Evolutionary conservation across 2,888 invertebrate genomes (phyloP).

Genomic region (Drosophila affinis): DNA sequence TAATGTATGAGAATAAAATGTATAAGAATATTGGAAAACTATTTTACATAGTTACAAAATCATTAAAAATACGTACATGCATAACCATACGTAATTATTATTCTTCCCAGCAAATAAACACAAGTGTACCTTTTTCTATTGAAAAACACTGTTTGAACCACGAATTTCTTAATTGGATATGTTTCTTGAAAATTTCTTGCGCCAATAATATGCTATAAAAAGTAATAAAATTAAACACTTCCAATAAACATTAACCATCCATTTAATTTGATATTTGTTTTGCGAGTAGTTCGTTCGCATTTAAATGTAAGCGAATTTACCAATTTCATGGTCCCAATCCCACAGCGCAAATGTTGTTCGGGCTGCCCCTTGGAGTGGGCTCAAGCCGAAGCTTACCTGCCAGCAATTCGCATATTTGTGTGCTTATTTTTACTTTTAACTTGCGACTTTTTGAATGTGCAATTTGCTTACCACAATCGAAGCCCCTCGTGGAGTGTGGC

Average conservation of each 20-base stretch:
- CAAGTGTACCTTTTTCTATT: too few species aligned
- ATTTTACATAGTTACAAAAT: background rate
- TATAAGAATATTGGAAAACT: background rate
- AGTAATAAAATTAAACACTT: background rate
- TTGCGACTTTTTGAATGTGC: constrained; percentile 56
- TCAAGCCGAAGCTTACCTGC: background rate
- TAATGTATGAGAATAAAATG: background rate
- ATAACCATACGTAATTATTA: background rate
- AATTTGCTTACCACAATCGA: constrained; percentile 67
- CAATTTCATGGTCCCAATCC: constrained; percentile 42
- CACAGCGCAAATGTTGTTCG: constrained; percentile 18
- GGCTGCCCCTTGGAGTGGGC: constrained; percentile 6
- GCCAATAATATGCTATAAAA: background rate
- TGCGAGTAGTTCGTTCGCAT: background rate
- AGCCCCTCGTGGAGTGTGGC: constrained; percentile 36
- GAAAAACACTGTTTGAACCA: too few species aligned
- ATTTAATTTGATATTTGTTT: constrained; percentile 51
- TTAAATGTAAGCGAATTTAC: constrained; percentile 27
- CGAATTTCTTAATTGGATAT: too few species aligned
- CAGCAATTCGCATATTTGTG: constrained; percentile 34
- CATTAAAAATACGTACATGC: background rate
- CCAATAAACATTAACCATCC: background rate
- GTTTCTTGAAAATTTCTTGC: too few species aligned
- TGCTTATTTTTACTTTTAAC: constrained; percentile 40
- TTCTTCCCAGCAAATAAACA: background rate